Conservation (phyloP, 2,797 vertebrate species). For the Pseudochirops cupreus region DNA sequence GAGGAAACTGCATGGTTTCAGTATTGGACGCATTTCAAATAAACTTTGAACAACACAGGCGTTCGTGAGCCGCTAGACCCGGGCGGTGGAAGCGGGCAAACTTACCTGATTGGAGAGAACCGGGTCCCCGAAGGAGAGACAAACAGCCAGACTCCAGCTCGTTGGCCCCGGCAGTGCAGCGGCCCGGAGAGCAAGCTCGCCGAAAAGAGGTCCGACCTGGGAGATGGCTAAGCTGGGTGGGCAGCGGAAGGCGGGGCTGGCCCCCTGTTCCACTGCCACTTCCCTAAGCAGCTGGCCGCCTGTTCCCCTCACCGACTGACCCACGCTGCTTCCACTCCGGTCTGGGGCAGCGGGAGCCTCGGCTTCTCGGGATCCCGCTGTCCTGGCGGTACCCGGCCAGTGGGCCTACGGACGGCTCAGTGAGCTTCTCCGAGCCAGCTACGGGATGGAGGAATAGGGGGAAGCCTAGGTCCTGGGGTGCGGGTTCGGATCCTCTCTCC, state of each 20-base stretch:
- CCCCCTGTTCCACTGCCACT: slow-evolving; percentile 60
- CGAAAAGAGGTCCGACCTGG: slow-evolving; percentile 27
- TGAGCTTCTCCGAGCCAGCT: neutral
- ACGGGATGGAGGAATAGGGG: neutral
- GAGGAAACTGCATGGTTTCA: slow-evolving; percentile 67
- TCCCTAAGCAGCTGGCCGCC: slow-evolving; percentile 31
- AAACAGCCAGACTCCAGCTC: neutral
- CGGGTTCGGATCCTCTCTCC: slow-evolving; percentile 58
- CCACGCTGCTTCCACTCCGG: neutral
- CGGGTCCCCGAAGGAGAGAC: neutral
- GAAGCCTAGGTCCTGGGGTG: slow-evolving; percentile 63
- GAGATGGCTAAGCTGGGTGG: slow-evolving; percentile 43
- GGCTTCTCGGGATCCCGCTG: neutral
- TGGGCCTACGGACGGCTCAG: neutral
- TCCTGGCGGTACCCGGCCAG: neutral
- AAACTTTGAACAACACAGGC: slow-evolving; percentile 71
- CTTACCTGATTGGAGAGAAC: slow-evolving; percentile 67
- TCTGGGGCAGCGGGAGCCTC: neutral
- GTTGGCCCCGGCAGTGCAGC: neutral
- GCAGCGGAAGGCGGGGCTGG: slow-evolving; percentile 47
- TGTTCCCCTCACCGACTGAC: neutral
- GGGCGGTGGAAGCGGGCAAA: slow-evolving; percentile 30
- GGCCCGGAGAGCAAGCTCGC: neutral
- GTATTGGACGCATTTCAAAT: slow-evolving; percentile 77
- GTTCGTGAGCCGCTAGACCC: slow-evolving; percentile 27